phyloP scores from a whole-genome alignment of 2,797 vertebrate species.

The Champsocephalus esox region DNA sequence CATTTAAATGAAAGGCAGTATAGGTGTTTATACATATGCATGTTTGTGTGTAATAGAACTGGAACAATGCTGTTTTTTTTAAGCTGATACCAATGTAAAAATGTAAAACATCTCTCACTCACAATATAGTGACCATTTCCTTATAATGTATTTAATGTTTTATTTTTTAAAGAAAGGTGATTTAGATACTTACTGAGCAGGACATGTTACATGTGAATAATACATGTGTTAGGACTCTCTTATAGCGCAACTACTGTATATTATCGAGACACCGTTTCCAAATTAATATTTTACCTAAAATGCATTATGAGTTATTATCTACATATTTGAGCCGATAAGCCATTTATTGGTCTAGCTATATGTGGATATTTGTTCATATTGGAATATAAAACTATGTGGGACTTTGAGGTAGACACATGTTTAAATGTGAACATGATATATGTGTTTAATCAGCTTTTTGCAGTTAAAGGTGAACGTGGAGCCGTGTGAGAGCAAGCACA shows the following conservation, averaged over 20 bases:
- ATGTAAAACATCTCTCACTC: neutral
- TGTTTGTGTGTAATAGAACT: neutral
- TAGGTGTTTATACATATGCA: neutral
- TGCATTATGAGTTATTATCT: neutral
- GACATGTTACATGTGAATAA: neutral
- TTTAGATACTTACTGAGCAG: no score
- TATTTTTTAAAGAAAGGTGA: neutral
- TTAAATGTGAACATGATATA: neutral
- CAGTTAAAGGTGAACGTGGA: neutral
- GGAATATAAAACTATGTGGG: neutral
- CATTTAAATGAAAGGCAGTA: slow-evolving; percentile 23
- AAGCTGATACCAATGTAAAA: neutral
- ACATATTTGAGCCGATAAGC: neutral
- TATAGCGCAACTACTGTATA: neutral
- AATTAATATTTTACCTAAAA: neutral
- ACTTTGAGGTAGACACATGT: neutral
- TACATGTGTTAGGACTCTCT: neutral
- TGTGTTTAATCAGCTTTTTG: neutral
- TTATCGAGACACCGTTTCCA: neutral
- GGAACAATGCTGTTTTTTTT: slow-evolving; percentile 2
- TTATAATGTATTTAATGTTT: neutral
- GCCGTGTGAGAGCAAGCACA: neutral
- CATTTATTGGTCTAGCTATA: neutral
- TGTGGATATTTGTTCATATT: neutral
- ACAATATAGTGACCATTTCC: neutral